These are phyloP conservation scores for Stercorarius parasiticus DNA, from an alignment of 2,113 vertebrate genomes.

Conservation along the genomic window DNA sequence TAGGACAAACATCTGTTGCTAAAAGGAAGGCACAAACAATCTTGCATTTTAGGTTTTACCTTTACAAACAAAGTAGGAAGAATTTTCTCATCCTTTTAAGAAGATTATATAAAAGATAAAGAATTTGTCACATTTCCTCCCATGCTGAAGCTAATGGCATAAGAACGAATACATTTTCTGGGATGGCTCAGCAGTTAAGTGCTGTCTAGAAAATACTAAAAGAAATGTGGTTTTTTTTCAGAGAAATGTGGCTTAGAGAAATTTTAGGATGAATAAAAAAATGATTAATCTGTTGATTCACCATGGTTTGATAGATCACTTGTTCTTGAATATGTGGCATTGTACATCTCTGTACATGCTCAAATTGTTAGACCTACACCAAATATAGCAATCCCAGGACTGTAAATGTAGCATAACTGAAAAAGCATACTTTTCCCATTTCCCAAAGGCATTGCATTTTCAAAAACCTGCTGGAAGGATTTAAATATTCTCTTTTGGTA, in stretches of 20 bases:
- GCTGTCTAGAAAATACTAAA: constrained; percentile 32
- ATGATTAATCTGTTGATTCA: constrained; percentile 21
- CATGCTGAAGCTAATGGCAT: neutral
- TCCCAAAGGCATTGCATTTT: constrained; percentile 17
- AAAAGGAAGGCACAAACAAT: neutral
- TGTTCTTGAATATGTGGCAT: constrained; percentile 14
- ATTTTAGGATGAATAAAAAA: constrained; percentile 17
- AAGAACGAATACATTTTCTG: constrained; percentile 29
- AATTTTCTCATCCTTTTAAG: neutral
- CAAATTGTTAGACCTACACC: neutral
- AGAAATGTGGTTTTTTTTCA: neutral
- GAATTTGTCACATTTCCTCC: constrained; percentile 4
- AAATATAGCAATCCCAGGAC: neutral
- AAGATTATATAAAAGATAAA: constrained; percentile 15
- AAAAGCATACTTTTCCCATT: neutral
- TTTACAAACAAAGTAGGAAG: neutral
- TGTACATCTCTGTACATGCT: neutral
- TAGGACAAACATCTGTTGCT: neutral
- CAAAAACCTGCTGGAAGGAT: constrained; percentile 11
- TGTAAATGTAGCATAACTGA: neutral
- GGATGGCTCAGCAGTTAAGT: constrained; percentile 30
- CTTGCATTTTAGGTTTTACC: neutral
- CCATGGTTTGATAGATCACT: constrained; percentile 1
- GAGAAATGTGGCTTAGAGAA: constrained; percentile 13
- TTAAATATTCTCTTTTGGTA: constrained; percentile 46